Base-by-base conservation (phyloP, 1,140 invertebrate species). In the Halictus rubicundus region DNA sequence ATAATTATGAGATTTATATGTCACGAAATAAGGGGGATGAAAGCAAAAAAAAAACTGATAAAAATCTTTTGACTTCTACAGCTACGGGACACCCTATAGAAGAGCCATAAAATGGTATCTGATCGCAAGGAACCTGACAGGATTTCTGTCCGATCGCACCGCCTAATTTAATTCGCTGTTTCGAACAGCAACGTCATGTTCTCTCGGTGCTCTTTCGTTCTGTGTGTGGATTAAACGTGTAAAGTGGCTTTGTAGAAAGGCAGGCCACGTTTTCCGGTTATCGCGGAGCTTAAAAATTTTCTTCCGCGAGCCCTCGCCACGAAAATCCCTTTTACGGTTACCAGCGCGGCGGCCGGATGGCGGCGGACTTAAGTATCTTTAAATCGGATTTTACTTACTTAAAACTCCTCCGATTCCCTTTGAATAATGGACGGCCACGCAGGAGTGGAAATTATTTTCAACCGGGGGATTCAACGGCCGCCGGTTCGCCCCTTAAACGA, bases 351-450 rank as follows among this genome's bases (percentile, higher is more conserved):
- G 10, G 42, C 42, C 42, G 42, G 10, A 10, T 14, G 10, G 42
- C 14, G 42, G 42, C 42, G 6, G 39, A 23, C 66, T 63, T 70
- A 77, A 77, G 75, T 61, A 37, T 14, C 65, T 49, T 70, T 61
- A 61, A 77, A 77, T 77, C 57, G 75, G 42, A 66, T 77, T 77
- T 25, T 27, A 21, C n/a, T 39, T 32, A 12, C 54, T 57, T 61
- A 32, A 60, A 61, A 69, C 57, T 61, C 57, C 46, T 70, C 46
- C 46, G 57, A 70, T 77, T 77, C 54, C 14, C 10, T 61, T 77
- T 70, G 60, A 77, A 77, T 77, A 77, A 61, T 77, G 39, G 23
- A 66, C 14, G 6, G n/a, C 12, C 7, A n/a, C 16, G 21, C 8
- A 19, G 42, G 32, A 16, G 32, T 19, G 10, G 74, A 32, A 61